Evolutionary conservation across 2,113 vertebrate species (phyloP).

Genomic region (Tor tambroides): DNA sequence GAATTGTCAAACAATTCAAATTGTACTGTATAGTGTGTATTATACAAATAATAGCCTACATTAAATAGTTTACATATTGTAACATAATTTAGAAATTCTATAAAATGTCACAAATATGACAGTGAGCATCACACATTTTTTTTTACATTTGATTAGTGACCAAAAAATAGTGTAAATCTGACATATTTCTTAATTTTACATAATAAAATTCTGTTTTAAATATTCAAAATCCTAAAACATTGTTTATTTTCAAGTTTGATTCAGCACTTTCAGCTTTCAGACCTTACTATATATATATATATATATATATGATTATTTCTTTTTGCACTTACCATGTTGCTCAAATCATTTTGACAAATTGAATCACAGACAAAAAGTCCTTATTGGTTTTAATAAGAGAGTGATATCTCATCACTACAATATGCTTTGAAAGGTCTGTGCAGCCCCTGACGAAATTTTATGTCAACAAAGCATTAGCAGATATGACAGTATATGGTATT

Average conservation of each 20-base stretch:
- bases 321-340: not conserved
- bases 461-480: slow-evolving; percentile 18
- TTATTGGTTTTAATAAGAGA: slow-evolving; percentile 8
- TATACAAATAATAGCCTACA: not conserved
- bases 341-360: not conserved
- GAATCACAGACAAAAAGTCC: not conserved
- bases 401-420: not conserved
- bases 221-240: too few relatives aligned
- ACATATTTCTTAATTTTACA: too few relatives aligned
- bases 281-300: too few relatives aligned
- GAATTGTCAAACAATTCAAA: too few relatives aligned
- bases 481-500: not conserved
- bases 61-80: not conserved
- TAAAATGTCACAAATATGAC: not conserved
- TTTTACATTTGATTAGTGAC: too few relatives aligned
- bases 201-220: too few relatives aligned
- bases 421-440: slow-evolving; percentile 8
- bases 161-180: too few relatives aligned
- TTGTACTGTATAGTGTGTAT: not conserved
- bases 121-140: too few relatives aligned
- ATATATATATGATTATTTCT: not conserved
- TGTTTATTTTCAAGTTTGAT: too few relatives aligned
- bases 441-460: not conserved
- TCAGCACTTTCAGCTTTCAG: too few relatives aligned
- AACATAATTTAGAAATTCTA: not conserved